Percentiles rank a stretch among this genome's conserved stretches.
These are phyloP conservation scores for Rapana venosa DNA, from an alignment of 2,888 invertebrate species.

Conservation along the genomic window DNA sequence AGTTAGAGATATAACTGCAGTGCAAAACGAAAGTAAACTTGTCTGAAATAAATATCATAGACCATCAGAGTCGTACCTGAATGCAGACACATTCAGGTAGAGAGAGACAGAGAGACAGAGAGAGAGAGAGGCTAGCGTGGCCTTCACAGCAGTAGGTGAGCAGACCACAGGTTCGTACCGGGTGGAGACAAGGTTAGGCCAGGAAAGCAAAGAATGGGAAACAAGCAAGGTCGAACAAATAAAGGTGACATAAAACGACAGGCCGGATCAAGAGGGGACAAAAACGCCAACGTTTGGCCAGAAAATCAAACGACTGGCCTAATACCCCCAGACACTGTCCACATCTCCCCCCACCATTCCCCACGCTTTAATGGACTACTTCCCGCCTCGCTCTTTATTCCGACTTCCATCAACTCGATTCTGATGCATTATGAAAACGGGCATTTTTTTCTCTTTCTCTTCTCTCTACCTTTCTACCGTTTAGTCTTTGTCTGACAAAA, in stretches of 20 bases:
- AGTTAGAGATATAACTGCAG: no score
- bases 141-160: background rate
- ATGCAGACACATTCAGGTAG: background rate
- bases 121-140: background rate
- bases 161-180: background rate
- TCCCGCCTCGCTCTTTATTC: constrained; percentile 13
- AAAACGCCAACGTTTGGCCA: background rate
- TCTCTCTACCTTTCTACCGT: background rate
- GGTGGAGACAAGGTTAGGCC: background rate
- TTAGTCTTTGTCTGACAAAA: background rate
- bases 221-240: constrained; percentile 19
- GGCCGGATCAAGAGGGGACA: constrained; percentile 15
- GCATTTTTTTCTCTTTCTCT: background rate
- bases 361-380: constrained; percentile 29
- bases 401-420: background rate
- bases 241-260: constrained; percentile 34
- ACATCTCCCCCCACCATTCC: background rate
- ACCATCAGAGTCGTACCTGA: background rate
- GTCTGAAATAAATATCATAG: no score
- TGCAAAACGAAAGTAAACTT: no score
- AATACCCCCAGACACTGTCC: constrained; percentile 24
- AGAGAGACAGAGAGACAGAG: background rate
- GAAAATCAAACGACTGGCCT: constrained; percentile 27
- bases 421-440: constrained; percentile 38
- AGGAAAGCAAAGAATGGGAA: background rate